Conservation (phyloP, 1,140 invertebrate species). For the Acromyrmex heyeri region DNA sequence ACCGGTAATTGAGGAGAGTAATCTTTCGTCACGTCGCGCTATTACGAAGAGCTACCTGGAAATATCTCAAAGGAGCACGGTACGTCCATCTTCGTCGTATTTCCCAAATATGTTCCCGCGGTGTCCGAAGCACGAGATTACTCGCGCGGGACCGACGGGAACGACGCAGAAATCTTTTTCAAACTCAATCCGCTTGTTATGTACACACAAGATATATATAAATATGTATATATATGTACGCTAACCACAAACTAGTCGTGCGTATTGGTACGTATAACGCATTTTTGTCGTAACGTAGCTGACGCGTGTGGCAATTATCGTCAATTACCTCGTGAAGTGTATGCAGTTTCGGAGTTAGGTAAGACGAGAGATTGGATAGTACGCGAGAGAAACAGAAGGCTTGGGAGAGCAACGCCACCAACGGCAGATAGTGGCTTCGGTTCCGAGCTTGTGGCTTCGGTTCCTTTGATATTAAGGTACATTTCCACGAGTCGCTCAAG, state of each 20-base stretch:
- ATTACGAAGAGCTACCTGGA: background rate
- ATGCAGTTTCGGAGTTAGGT: constrained; percentile 56
- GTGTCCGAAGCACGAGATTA: background rate
- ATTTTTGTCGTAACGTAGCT: constrained; percentile 3
- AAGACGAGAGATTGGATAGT: constrained; percentile 56
- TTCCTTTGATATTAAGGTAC: no score
- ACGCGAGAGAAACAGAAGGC: constrained; percentile 65
- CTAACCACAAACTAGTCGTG: background rate
- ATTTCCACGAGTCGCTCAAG: no score
- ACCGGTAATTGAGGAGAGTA: background rate
- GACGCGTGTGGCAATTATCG: constrained; percentile 36
- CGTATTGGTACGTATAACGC: background rate
- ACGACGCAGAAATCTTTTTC: background rate
- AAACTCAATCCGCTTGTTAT: background rate
- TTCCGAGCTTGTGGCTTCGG: background rate
- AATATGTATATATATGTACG: background rate
- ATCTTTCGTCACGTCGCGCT: background rate
- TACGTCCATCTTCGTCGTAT: constrained; percentile 34
- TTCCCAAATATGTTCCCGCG: background rate
- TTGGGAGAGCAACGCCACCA: constrained; percentile 69
- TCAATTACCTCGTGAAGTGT: constrained; percentile 58
- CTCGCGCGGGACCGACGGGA: background rate
- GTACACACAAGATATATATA: background rate
- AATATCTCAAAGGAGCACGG: background rate
- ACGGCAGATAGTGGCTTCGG: constrained; percentile 18